Evolutionary conservation across 1,140 invertebrate species (phyloP).

Genomic region (Drosophila oshimai): DNA sequence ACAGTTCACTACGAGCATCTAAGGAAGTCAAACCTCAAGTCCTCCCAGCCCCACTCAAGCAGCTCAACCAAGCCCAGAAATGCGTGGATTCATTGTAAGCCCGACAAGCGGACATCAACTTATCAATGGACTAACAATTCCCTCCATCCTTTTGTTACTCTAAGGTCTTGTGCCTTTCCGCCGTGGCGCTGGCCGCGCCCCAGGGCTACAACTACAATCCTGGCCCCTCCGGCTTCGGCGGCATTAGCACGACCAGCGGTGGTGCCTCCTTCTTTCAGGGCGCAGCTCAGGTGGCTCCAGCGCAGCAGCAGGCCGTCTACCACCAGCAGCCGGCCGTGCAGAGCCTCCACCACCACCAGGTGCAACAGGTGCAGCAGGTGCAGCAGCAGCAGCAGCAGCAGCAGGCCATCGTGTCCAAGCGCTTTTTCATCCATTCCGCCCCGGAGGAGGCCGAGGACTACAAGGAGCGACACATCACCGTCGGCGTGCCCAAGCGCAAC

Average conservation of each 20-base stretch:
- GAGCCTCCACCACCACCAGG: conserved; percentile 33
- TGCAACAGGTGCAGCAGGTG: conserved; percentile 34
- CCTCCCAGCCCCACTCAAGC: conserved; percentile 24
- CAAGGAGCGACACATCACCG: conserved; percentile 81
- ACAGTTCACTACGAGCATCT: conserved; percentile 66
- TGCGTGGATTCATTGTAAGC: conserved; percentile 82
- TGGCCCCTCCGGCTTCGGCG: conserved; percentile 54
- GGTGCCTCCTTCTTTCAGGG: conserved; percentile 59
- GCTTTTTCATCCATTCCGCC: conserved; percentile 79
- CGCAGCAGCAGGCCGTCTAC: conserved; percentile 50
- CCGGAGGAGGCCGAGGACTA: conserved; percentile 78
- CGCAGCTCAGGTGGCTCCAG: conserved; percentile 23
- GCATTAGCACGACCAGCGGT: conserved; percentile 40
- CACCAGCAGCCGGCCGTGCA: conserved; percentile 83
- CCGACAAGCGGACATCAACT: background rate
- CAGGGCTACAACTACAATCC: conserved; percentile 80
- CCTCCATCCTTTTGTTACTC: background rate
- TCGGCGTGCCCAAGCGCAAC: conserved; percentile 88
- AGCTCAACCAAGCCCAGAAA: conserved; percentile 75
- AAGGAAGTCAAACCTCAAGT: conserved; percentile 42
- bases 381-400: conserved; percentile 58
- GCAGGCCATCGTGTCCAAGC: conserved; percentile 84
- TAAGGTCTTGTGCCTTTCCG: conserved; percentile 71
- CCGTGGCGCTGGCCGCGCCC: conserved; percentile 74
- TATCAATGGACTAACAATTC: background rate